Conservation (phyloP, 2,113 vertebrate genomes). For the Eidolon helvum region DNA sequence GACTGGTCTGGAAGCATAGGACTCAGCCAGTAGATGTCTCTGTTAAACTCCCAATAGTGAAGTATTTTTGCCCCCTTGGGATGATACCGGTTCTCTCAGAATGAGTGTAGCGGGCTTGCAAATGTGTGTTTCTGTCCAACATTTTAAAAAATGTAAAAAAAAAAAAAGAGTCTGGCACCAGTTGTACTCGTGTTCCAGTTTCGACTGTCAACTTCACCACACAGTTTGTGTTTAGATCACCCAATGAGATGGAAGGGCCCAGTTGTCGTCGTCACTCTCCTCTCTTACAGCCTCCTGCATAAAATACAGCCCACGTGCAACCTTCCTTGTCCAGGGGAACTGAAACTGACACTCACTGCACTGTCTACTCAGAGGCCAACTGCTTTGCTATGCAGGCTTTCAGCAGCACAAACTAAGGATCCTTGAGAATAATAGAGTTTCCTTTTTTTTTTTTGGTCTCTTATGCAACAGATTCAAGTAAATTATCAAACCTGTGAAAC, state of each 20-base stretch:
- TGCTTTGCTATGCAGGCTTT: neutral
- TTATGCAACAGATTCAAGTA: conserved; percentile 17
- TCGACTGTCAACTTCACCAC: neutral
- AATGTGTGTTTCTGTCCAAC: conserved; percentile 24
- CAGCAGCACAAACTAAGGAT: neutral
- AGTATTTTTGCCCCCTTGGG: neutral
- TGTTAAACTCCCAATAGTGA: conserved; percentile 52
- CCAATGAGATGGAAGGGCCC: neutral
- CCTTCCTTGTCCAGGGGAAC: neutral
- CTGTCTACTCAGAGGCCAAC: neutral
- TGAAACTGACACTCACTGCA: neutral
- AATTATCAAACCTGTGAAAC: conserved; percentile 15
- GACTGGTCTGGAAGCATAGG: neutral
- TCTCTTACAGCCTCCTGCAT: neutral
- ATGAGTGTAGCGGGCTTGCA: neutral
- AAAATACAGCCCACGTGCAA: neutral
- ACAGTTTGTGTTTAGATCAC: neutral
- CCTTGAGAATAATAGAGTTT: neutral
- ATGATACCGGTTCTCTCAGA: neutral
- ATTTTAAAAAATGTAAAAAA: neutral
- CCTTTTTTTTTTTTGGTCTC: neutral
- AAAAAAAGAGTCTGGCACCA: neutral
- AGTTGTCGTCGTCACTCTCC: neutral
- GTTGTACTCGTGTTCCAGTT: neutral
- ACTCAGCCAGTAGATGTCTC: conserved; percentile 80